Evolutionary conservation across 2,113 vertebrate species (phyloP).

Genomic region (Lampris megalopsis): DNA sequence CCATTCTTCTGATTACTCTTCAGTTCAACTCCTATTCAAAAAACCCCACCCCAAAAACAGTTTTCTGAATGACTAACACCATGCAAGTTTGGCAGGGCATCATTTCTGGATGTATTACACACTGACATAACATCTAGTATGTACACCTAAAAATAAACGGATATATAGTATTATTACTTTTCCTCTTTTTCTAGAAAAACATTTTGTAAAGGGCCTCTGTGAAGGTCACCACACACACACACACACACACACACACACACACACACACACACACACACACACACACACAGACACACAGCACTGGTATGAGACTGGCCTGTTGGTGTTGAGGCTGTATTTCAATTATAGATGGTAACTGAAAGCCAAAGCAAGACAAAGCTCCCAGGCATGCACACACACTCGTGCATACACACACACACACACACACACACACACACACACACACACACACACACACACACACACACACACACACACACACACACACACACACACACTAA

Average conservation of each 20-base stretch:
- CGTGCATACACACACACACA: slow-evolving; percentile 2
- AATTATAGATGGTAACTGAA: slow-evolving; percentile 10
- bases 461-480: slow-evolving; percentile 7
- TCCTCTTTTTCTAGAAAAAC: too few species aligned
- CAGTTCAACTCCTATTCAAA: too few species aligned
- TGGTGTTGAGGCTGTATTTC: background rate
- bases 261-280: slow-evolving; percentile 5
- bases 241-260: slow-evolving; percentile 8
- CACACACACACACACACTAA: background rate
- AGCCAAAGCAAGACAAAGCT: background rate
- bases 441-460: background rate
- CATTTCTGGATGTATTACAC: too few species aligned
- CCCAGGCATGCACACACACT: background rate
- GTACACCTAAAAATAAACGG: too few species aligned
- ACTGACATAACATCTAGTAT: too few species aligned
- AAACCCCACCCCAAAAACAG: too few species aligned
- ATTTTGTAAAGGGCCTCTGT: background rate
- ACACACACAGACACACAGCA: background rate
- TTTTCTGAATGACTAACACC: too few species aligned
- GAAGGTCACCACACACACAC: background rate
- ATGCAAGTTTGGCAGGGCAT: too few species aligned
- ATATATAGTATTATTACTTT: too few species aligned
- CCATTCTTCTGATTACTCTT: too few species aligned
- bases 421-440: background rate
- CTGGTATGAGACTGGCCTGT: background rate